Conservation (phyloP, 2,888 invertebrate species). For the Panorpa germanica region DNA sequence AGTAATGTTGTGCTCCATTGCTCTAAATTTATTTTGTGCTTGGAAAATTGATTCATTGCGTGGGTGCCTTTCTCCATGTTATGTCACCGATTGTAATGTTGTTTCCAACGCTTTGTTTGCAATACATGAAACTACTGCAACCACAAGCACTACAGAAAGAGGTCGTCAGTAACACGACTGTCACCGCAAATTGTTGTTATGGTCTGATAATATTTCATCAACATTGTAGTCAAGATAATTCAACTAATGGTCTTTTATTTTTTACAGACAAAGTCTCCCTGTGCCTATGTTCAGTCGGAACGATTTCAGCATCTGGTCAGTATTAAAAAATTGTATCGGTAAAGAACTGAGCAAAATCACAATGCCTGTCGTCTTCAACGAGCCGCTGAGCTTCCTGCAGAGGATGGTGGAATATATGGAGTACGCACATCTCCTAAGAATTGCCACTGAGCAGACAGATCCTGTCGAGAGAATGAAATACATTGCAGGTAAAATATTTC, state of each 20-base stretch:
- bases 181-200: no score
- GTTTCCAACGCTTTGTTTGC: no score
- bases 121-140: no score
- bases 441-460: slow-evolving; percentile 58
- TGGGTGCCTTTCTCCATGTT: no score
- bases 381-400: slow-evolving; percentile 88
- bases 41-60: no score
- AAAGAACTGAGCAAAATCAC: slow-evolving; percentile 91
- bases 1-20: no score
- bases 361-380: slow-evolving; percentile 94
- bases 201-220: no score
- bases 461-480: slow-evolving; percentile 69
- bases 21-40: no score
- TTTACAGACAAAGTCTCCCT: slow-evolving; percentile 43
- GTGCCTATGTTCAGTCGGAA: slow-evolving; percentile 56
- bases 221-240: no score
- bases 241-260: slow-evolving; percentile 13
- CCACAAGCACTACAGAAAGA: no score
- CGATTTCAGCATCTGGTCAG: slow-evolving; percentile 79
- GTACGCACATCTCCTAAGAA: slow-evolving; percentile 56
- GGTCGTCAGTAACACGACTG: no score
- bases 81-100: no score
- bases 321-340: slow-evolving; percentile 78
- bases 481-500: slow-evolving; percentile 43
- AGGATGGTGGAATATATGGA: slow-evolving; percentile 89